Percentiles rank a stretch among this genome's conserved stretches.
These are phyloP conservation scores for Nyctibius grandis DNA, from an alignment of 2,797 vertebrate genomes.

Conservation along the genomic window DNA sequence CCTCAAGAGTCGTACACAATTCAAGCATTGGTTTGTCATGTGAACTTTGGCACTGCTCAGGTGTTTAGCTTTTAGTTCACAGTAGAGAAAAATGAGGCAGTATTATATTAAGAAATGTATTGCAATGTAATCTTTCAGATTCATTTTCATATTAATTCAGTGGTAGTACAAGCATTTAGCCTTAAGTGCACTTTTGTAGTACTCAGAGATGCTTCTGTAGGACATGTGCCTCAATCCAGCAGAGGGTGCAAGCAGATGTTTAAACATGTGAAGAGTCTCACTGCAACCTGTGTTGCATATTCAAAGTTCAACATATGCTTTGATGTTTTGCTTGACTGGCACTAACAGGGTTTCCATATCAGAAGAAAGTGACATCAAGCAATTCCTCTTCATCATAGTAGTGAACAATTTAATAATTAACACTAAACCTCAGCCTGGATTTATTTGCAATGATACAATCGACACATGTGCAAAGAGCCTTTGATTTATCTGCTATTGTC, in stretches of 20 bases:
- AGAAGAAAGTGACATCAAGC: not conserved
- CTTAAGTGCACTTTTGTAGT: not conserved
- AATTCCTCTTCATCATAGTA: not conserved
- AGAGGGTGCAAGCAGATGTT: not conserved
- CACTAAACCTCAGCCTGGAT: not conserved
- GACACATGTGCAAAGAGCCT: not conserved
- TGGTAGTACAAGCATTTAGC: not conserved
- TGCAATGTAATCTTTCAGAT: not conserved
- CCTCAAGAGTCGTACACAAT: not conserved
- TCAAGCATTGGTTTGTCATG: not conserved
- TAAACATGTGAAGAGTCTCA: not conserved
- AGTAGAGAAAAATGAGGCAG: not conserved
- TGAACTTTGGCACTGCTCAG: not conserved
- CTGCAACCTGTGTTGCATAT: not conserved
- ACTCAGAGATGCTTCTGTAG: not conserved
- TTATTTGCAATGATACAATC: not conserved
- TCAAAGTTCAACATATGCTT: not conserved
- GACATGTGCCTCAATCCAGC: not conserved
- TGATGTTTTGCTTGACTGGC: not conserved
- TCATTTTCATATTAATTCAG: not conserved
- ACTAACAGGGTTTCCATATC: not conserved
- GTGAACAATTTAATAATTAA: not conserved
- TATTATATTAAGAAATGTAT: not conserved
- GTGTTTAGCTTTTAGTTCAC: not conserved
- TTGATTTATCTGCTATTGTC: not conserved